A percentile compares a stretch with the other conserved stretches of the same genome.
These are phyloP conservation scores for Stichopus chloronotus DNA, from an alignment of 35 echinoderm and acorn worm species.

Conservation along the genomic window DNA sequence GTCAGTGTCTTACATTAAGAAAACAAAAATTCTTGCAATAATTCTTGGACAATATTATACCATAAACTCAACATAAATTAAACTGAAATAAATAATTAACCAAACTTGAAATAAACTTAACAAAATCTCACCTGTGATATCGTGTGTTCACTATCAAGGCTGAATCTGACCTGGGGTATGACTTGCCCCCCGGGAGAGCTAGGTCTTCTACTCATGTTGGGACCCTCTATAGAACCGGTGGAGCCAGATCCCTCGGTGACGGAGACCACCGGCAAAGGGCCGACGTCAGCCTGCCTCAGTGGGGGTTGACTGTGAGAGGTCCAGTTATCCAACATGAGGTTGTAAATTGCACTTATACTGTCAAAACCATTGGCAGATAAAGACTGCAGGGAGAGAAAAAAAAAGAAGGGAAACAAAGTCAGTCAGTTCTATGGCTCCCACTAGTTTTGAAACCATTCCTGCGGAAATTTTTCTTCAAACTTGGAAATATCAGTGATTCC, in stretches of 20 bases:
- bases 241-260: slow-evolving; percentile 46
- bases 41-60: too few relatives aligned
- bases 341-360: slow-evolving; percentile 96
- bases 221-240: slow-evolving; percentile 51
- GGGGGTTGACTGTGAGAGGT: slow-evolving; percentile 24
- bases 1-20: too few relatives aligned
- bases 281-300: background rate
- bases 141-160: slow-evolving; percentile 43
- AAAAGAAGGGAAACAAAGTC: background rate
- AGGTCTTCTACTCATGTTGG: slow-evolving; percentile 31
- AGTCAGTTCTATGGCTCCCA: background rate
- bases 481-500: background rate
- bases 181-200: slow-evolving; percentile 29
- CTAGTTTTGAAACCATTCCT: too few relatives aligned
- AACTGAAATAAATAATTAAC: too few relatives aligned
- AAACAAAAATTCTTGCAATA: too few relatives aligned
- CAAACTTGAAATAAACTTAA: too few relatives aligned
- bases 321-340: slow-evolving; percentile 86
- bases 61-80: too few relatives aligned
- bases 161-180: slow-evolving; percentile 82
- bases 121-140: slow-evolving; percentile 28
- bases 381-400: slow-evolving; percentile 68
- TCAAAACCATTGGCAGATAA: slow-evolving; percentile 86
- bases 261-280: slow-evolving; percentile 39
- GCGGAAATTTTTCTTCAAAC: background rate